Percentiles rank a stretch among this genome's conserved stretches.
These are phyloP conservation scores for Bufo bufo DNA, from an alignment of 2,113 vertebrate genomes.

Conservation along the genomic window DNA sequence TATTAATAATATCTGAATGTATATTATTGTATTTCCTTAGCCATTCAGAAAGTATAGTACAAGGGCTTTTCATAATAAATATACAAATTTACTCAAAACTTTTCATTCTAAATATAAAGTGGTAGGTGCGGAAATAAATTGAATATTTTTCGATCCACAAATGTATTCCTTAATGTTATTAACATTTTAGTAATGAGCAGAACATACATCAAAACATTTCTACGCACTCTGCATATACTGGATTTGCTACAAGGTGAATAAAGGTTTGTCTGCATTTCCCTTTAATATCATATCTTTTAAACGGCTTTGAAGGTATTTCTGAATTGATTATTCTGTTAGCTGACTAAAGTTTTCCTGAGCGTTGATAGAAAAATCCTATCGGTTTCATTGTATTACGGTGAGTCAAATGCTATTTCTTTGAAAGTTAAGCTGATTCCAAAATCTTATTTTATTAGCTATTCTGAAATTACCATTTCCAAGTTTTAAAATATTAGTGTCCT, in stretches of 20 bases:
- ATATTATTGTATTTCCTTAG: too few relatives aligned
- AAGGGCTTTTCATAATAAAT: too few relatives aligned
- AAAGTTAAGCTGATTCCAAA: conserved; percentile 5
- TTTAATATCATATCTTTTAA: conserved; percentile 33
- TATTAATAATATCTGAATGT: too few relatives aligned
- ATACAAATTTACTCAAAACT: not conserved
- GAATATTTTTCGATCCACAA: not conserved
- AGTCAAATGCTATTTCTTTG: not conserved
- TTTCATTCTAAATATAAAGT: not conserved
- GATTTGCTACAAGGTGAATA: not conserved
- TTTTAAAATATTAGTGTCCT: conserved; percentile 11
- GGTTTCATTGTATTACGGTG: conserved; percentile 1
- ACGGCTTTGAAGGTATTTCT: conserved; percentile 29
- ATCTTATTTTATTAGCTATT: conserved; percentile 32
- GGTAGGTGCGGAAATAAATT: not conserved
- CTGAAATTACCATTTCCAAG: not conserved
- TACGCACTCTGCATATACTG: not conserved
- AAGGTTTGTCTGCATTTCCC: not conserved
- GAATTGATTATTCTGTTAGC: conserved; percentile 45
- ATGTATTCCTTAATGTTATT: not conserved
- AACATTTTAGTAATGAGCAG: not conserved
- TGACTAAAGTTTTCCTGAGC: not conserved
- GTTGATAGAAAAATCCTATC: conserved; percentile 23
- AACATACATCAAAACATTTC: conserved; percentile 27
- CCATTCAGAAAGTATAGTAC: too few relatives aligned